Percentiles rank a stretch among this genome's conserved stretches.
Evolutionary conservation across 2,797 vertebrate genomes (phyloP).

Genomic region (Knipowitschia caucasica): DNA sequence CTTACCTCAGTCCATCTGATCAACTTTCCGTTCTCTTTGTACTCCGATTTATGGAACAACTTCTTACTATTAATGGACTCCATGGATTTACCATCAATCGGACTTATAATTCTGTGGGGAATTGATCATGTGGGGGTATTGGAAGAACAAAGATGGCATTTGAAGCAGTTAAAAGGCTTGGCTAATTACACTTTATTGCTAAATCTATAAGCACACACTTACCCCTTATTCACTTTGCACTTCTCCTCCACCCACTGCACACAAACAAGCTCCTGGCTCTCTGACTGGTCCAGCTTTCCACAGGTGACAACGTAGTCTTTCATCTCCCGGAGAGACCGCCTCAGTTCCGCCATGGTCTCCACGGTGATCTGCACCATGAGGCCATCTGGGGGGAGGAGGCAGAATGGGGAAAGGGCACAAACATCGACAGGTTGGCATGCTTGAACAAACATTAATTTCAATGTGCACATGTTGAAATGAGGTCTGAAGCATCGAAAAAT

Average conservation of each 20-base stretch:
- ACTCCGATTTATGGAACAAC: constrained; percentile 96
- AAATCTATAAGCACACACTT: constrained; percentile 41
- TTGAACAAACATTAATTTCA: constrained; percentile 58
- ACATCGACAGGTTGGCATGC: constrained; percentile 42
- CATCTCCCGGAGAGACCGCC: constrained; percentile 92
- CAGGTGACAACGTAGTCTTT: constrained; percentile 94
- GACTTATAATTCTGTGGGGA: constrained; percentile 84
- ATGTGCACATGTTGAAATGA: constrained; percentile 59
- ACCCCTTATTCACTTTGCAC: constrained; percentile 93
- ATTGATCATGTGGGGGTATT: not conserved
- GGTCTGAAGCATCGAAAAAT: constrained; percentile 57
- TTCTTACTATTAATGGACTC: constrained; percentile 92
- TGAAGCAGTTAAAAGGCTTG: not conserved
- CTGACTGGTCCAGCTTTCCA: constrained; percentile 88
- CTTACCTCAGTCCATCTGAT: constrained; percentile 96
- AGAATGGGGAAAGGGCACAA: constrained; percentile 62
- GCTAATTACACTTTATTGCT: constrained; percentile 16
- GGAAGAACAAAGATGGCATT: not conserved
- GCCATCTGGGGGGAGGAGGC: constrained; percentile 81
- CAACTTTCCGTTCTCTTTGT: constrained; percentile 96
- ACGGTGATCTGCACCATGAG: constrained; percentile 98
- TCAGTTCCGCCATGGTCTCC: constrained; percentile 92
- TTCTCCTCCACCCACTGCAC: constrained; percentile 96
- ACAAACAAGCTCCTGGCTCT: constrained; percentile 91
- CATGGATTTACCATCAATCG: constrained; percentile 96